Percentiles rank a stretch among this genome's conserved stretches.
phyloP scores from a whole-genome alignment of 2,797 vertebrate species.

The Danio tinwini region DNA sequence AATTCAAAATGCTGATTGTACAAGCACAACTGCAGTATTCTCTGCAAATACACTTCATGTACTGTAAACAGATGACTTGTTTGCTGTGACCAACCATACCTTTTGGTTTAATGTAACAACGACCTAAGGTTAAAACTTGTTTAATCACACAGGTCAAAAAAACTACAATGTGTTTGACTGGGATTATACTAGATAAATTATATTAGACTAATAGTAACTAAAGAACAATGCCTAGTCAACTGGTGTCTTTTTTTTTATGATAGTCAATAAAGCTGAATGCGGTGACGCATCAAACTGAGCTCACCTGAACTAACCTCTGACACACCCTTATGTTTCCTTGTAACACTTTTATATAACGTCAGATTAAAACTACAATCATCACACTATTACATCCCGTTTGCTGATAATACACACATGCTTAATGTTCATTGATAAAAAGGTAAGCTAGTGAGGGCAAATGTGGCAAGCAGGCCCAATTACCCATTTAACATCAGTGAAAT shows the following conservation, averaged over 20 bases:
- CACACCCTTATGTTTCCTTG: slow-evolving; percentile 38
- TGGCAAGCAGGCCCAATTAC: no score
- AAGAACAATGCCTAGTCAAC: neutral
- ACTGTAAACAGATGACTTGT: slow-evolving; percentile 27
- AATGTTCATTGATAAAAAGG: no score
- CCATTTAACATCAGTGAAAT: no score
- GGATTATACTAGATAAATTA: neutral
- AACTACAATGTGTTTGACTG: neutral
- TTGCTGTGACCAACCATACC: slow-evolving; percentile 35
- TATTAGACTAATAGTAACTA: neutral
- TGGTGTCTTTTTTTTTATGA: slow-evolving; percentile 9
- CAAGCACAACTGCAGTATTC: neutral
- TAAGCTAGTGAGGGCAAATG: no score
- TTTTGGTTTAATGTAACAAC: slow-evolving; percentile 38
- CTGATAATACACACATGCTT: slow-evolving; percentile 17
- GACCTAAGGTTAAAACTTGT: slow-evolving; percentile 1
- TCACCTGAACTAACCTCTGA: slow-evolving; percentile 52
- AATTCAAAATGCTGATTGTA: slow-evolving; percentile 15
- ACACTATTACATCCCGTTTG: neutral
- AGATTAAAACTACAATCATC: slow-evolving; percentile 33
- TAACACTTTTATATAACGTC: slow-evolving; percentile 48
- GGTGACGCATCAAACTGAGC: slow-evolving; percentile 29
- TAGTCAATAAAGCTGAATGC: slow-evolving; percentile 47
- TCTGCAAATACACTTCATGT: neutral
- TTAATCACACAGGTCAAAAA: slow-evolving; percentile 20